Percentiles rank a stretch among this genome's conserved stretches.
Conservation (phyloP, 1,140 invertebrate species). For the Leptinotarsa lineolata region DNA sequence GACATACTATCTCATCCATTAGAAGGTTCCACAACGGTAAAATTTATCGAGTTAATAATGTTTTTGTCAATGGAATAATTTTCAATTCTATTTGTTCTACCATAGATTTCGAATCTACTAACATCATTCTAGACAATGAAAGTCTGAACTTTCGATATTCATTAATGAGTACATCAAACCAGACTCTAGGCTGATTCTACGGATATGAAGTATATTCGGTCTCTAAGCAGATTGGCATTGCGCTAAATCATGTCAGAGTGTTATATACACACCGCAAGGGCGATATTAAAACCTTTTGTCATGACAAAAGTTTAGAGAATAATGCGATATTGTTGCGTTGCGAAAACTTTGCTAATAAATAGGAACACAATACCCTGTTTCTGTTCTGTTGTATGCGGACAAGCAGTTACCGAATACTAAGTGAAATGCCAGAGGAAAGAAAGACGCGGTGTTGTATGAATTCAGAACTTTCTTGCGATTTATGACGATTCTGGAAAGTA, state of each 20-base stretch:
- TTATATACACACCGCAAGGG: background rate
- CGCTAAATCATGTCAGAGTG: background rate
- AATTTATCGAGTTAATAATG: no score
- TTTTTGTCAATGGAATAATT: no score
- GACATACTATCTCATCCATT: no score
- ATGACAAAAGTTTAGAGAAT: conserved; percentile 3
- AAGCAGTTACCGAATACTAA: background rate
- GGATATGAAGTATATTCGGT: background rate
- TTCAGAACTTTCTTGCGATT: background rate
- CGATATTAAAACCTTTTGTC: conserved; percentile 8
- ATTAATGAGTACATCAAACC: no score
- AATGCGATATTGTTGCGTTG: background rate
- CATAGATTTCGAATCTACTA: no score
- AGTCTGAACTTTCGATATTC: no score
- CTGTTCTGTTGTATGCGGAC: conserved; percentile 4
- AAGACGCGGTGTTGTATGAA: background rate
- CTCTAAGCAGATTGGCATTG: background rate
- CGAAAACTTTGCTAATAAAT: conserved; percentile 4
- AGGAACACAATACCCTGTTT: conserved; percentile 1
- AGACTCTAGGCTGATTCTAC: no score
- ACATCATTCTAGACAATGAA: no score
- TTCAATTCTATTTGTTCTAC: no score
- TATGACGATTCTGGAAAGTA: background rate
- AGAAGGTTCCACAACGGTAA: no score
- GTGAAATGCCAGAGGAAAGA: background rate